Evolutionary conservation across 2,113 vertebrate species (phyloP).

Genomic region (Fregetta grallaria): DNA sequence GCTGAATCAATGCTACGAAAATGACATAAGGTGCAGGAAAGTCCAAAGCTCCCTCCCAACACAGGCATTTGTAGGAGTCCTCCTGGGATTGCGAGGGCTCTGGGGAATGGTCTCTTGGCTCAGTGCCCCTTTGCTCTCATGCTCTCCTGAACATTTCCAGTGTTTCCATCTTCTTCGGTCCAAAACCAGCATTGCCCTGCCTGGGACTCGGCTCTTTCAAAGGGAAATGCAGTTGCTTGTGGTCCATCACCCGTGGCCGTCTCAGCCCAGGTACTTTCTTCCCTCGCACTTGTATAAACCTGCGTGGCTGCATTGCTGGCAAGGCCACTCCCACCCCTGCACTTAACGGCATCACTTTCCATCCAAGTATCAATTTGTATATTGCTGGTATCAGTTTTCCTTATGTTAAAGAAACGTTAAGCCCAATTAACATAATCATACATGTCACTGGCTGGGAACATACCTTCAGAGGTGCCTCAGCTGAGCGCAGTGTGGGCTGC

Average conservation of each 20-base stretch:
- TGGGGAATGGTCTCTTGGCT: neutral
- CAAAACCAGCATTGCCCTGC: neutral
- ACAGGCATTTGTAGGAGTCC: neutral
- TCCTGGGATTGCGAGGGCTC: accelerated
- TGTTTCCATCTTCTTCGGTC: neutral
- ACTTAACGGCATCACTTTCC: neutral
- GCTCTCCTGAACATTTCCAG: neutral
- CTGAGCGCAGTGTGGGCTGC: conserved; percentile 25
- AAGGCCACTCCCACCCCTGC: neutral
- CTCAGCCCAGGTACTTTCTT: neutral
- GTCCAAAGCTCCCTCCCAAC: neutral
- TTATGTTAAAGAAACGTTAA: neutral
- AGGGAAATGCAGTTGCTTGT: neutral
- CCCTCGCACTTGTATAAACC: neutral
- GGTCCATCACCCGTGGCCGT: neutral
- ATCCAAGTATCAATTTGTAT: neutral
- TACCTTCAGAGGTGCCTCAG: conserved; percentile 32
- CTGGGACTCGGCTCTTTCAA: neutral
- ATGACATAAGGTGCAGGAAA: neutral
- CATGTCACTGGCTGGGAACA: neutral
- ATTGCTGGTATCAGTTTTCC: neutral
- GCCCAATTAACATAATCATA: neutral
- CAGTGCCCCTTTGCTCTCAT: neutral
- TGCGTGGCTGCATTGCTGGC: neutral
- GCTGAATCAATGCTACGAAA: neutral